Percentiles rank a stretch among this genome's conserved stretches.
Conservation (phyloP, 2,797 vertebrate species). For the Macrochelys suwanniensis region DNA sequence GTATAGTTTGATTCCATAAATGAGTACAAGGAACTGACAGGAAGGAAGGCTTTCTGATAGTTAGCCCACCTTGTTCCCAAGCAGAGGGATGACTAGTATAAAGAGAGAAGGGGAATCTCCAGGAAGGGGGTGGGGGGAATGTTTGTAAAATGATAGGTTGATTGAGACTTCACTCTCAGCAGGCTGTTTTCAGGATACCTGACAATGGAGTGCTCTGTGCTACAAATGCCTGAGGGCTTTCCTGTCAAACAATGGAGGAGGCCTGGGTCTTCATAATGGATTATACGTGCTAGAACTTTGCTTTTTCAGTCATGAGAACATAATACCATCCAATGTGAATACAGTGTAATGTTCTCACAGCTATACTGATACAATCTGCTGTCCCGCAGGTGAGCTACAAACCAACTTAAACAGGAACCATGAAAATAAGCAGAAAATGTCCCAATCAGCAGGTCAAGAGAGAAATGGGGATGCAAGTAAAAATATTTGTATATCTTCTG, state of each 20-base stretch:
- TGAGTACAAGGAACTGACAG: not conserved
- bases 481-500: not conserved
- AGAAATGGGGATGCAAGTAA: not conserved
- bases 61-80: not conserved
- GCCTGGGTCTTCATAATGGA: not conserved
- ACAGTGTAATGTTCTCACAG: not conserved
- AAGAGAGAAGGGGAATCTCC: not conserved
- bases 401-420: not conserved
- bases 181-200: not conserved
- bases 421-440: not conserved
- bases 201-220: not conserved
- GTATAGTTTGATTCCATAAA: not conserved
- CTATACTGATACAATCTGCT: not conserved
- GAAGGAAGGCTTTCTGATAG: not conserved
- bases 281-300: not conserved
- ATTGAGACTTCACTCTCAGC: not conserved
- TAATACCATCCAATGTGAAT: slow-evolving; percentile 9
- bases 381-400: not conserved
- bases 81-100: not conserved
- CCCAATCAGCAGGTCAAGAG: not conserved
- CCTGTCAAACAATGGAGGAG: not conserved
- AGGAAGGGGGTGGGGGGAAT: not conserved
- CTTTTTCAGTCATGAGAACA: slow-evolving; percentile 8
- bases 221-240: not conserved
- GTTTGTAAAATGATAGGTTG: not conserved